Conservation (phyloP, 1,140 invertebrate genomes). For the Anadara kagoshimensis region DNA sequence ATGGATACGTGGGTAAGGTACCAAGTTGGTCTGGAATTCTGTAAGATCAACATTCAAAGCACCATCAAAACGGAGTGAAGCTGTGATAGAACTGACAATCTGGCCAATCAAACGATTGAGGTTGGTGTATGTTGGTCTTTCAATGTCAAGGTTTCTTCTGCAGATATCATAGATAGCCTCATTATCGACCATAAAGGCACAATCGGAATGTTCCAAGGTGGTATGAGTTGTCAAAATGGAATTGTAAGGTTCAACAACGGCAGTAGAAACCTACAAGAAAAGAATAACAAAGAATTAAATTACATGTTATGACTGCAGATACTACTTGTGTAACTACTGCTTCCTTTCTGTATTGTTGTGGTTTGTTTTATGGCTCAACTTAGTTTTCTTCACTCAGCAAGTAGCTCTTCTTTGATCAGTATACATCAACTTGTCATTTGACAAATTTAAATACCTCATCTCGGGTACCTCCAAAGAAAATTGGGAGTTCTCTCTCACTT, state of each 20-base stretch:
- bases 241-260: conserved; percentile 73
- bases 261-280: conserved; percentile 78
- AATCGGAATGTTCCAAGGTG: conserved; percentile 84
- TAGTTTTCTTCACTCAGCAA: too few relatives aligned
- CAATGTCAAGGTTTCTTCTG: conserved; percentile 89
- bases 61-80: conserved; percentile 88
- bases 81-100: conserved; percentile 87
- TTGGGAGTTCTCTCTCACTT: too few relatives aligned
- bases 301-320: conserved; percentile 78
- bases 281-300: background rate
- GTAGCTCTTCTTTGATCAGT: too few relatives aligned
- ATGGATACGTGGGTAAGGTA: conserved; percentile 73
- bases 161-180: conserved; percentile 85
- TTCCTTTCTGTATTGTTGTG: conserved; percentile 74
- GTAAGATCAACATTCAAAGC: conserved; percentile 88
- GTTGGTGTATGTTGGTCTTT: conserved; percentile 79
- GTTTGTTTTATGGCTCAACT: conserved; percentile 48
- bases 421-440: too few relatives aligned
- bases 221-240: conserved; percentile 74
- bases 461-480: too few relatives aligned
- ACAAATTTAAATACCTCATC: too few relatives aligned
- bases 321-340: conserved; percentile 88
- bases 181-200: conserved; percentile 78
- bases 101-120: conserved; percentile 67
- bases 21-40: conserved; percentile 83